Evolutionary conservation across 2,113 vertebrate genomes (phyloP).

Genomic region (Pungitius pungitius): DNA sequence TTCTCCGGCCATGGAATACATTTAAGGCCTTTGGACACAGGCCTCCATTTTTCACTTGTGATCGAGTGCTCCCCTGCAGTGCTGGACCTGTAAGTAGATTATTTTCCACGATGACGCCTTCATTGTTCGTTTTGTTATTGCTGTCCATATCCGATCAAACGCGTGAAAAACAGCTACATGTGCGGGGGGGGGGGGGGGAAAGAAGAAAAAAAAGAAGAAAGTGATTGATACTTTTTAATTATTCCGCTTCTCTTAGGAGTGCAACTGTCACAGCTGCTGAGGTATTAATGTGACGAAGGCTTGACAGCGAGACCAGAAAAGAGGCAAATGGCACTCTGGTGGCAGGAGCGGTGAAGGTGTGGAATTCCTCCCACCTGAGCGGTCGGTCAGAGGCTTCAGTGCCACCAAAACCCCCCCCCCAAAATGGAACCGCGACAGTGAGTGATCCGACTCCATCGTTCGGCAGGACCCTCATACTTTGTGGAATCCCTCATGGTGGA

Average conservation of each 20-base stretch:
- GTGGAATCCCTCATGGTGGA: conserved; percentile 58
- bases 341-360: conserved; percentile 55
- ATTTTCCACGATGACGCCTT: conserved; percentile 73
- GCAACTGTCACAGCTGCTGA: conserved; percentile 54
- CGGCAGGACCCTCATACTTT: conserved; percentile 58
- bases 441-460: conserved; percentile 49
- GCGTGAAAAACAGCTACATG: conserved; percentile 24
- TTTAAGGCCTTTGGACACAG: conserved; percentile 75
- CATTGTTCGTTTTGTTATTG: conserved; percentile 71
- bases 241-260: conserved; percentile 68
- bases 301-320: conserved; percentile 45
- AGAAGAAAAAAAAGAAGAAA: too few species aligned
- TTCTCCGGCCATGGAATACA: conserved; percentile 84
- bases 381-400: conserved; percentile 55
- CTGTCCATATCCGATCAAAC: conserved; percentile 55
- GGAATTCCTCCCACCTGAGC: conserved; percentile 65
- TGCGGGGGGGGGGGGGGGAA: too few species aligned
- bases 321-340: conserved; percentile 71
- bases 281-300: conserved; percentile 70
- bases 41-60: conserved; percentile 75
- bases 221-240: conserved; percentile 75
- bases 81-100: conserved; percentile 77
- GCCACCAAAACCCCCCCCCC: conserved; percentile 27
- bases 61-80: conserved; percentile 79
- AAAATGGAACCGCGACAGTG: conserved; percentile 42